Conservation (phyloP, 2,888 invertebrate species). For the Eurytoma adleriae region DNA sequence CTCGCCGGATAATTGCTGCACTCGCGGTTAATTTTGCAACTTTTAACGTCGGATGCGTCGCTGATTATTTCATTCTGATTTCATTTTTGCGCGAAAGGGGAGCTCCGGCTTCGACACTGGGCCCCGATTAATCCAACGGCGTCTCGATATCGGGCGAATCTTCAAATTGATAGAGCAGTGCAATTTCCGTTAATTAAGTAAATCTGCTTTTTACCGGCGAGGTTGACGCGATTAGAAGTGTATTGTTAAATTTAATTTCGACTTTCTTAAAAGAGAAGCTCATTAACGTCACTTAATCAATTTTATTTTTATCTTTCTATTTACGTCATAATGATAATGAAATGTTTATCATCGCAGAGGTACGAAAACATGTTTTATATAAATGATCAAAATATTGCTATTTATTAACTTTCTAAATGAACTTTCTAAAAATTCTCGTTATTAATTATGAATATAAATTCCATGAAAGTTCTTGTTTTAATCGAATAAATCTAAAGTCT, state of each 20-base stretch:
- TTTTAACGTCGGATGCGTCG: neutral
- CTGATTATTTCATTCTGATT: neutral
- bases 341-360: neutral
- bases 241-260: constrained; percentile 26
- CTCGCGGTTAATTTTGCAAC: neutral
- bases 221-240: neutral
- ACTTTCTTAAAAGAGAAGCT: neutral
- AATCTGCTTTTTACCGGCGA: neutral
- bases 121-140: too few species aligned
- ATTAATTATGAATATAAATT: constrained; percentile 30
- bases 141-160: neutral
- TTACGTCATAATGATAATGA: neutral
- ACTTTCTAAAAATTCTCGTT: constrained; percentile 47
- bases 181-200: constrained; percentile 11
- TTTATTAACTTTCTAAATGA: constrained; percentile 51
- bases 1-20: neutral
- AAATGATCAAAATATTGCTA: constrained; percentile 17
- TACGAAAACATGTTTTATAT: constrained; percentile 19
- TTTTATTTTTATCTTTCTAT: neutral
- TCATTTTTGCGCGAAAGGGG: neutral
- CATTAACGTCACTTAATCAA: neutral
- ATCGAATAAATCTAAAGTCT: constrained; percentile 40
- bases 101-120: too few species aligned
- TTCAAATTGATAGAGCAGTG: neutral
- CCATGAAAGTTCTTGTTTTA: constrained; percentile 39